Evolutionary conservation across 92 coral and sea anemone species (phyloP), one percentile per base, ranked within the genome.

Genomic region (Porites evermanni): DNA sequence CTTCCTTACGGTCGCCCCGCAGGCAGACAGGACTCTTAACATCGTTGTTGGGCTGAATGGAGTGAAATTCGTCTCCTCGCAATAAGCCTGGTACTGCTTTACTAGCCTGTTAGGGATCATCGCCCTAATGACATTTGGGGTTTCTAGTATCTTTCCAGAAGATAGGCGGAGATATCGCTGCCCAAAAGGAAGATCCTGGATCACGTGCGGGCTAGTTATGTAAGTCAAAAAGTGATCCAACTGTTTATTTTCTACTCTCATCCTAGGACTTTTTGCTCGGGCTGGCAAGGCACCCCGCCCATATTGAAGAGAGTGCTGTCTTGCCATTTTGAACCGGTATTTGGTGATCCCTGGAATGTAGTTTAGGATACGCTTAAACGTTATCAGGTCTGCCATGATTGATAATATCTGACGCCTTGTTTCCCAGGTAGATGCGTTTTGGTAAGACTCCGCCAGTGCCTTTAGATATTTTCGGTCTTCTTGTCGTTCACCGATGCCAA

Each of bases 391-490:
- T 18, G 66, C 32, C 66, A 54, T 24, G 79, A 54, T 75, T 14
- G n/a, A 75, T 75, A 75, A 59, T 75, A 54, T 26, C 61, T 74
- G 59, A 67, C 71, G 80, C 59, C 74, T 72, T 64, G 61, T 78
- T 77, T 78, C 82, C 82, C 71, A 78, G 82, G 32, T 16, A 63
- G 71, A 64, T 63, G 88, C 82, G 77, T 79, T 78, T 64, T 60
- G 53, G 70, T 79, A 70, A 18, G 88, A 59, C 59, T 83, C 92
- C n/a, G 84, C 86, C 53, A 89, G 72, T 3, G 89, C 89, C 12
- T 81, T 70, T 24, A 88, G 79, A 50, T 82, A 88, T 66, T 61
- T 88, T 74, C 53, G 63, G 20, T 89, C 93, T 20, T 84, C 91
- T 44, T 66, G 70, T 66, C 38, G 81, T 69, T 89, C 87, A 2